A percentile compares a stretch with the other conserved stretches of the same genome.
Conservation (phyloP, 2,113 vertebrate genomes). For the Rana temporaria region DNA sequence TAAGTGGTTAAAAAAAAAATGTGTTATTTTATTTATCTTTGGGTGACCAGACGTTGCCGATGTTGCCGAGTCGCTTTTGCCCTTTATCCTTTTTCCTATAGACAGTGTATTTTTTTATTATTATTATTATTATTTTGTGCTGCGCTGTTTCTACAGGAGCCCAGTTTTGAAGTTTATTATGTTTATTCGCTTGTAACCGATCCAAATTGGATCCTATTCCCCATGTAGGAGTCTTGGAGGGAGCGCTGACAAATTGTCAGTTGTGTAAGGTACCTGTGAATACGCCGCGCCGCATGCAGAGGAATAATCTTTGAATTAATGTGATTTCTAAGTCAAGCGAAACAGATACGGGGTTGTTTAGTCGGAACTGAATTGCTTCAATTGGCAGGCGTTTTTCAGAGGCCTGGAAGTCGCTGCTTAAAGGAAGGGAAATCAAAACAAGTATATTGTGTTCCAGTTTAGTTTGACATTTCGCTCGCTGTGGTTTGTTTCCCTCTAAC, state of each 20-base stretch:
- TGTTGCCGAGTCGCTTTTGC: not conserved
- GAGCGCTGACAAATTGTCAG: constrained; percentile 67
- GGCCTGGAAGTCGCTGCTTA: constrained; percentile 63
- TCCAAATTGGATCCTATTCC: constrained; percentile 68
- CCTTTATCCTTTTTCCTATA: not conserved
- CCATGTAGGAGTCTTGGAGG: constrained; percentile 63
- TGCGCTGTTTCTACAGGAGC: constrained; percentile 62
- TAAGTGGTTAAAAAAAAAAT: no score
- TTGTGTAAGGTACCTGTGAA: constrained; percentile 66
- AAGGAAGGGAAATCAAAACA: constrained; percentile 63
- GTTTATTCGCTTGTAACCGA: constrained; percentile 62
- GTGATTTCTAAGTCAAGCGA: constrained; percentile 65
- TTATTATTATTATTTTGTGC: constrained; percentile 13
- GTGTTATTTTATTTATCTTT: no score
- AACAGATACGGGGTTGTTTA: constrained; percentile 61
- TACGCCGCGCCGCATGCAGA: constrained; percentile 65
- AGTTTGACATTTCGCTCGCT: not conserved
- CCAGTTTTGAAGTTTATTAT: constrained; percentile 61
- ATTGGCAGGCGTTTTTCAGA: constrained; percentile 60
- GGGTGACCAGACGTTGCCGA: no score
- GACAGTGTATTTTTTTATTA: not conserved
- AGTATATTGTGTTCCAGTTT: constrained; percentile 49
- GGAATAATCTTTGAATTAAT: constrained; percentile 69
- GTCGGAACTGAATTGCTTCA: constrained; percentile 65
- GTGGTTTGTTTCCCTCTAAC: not conserved